Conservation (phyloP, 2,797 vertebrate species). For the Morelia viridis region DNA sequence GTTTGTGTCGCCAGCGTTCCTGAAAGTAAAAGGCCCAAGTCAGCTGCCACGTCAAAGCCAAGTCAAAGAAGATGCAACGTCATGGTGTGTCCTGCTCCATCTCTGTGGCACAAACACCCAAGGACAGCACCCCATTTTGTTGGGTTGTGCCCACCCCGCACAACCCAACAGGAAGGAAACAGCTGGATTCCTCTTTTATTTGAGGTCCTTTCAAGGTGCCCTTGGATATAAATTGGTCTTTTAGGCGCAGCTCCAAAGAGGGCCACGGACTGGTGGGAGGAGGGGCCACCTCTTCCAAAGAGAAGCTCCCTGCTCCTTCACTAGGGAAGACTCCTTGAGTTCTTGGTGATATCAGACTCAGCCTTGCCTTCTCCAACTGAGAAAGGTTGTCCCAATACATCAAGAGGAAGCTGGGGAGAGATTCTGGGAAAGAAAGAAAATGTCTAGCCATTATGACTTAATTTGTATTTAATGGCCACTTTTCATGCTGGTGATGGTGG, state of each 20-base stretch:
- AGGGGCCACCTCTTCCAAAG: background rate
- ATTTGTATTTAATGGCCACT: background rate
- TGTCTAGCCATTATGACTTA: background rate
- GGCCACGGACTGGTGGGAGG: background rate
- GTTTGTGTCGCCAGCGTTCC: background rate
- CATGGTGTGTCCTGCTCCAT: background rate
- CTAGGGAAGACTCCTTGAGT: background rate
- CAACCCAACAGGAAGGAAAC: background rate
- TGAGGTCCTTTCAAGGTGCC: background rate
- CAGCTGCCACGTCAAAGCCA: background rate
- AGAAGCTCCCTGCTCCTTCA: background rate
- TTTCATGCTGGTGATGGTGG: background rate
- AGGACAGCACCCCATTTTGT: background rate
- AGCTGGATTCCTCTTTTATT: background rate
- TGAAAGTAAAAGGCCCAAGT: background rate
- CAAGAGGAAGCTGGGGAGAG: background rate
- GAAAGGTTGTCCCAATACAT: background rate
- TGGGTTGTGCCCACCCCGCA: background rate
- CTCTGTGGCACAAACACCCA: background rate
- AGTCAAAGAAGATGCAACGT: background rate
- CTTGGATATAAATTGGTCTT: background rate
- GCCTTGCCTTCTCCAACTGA: background rate
- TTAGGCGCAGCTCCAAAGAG: background rate
- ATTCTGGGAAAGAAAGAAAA: background rate
- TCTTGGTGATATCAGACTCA: background rate